These are phyloP conservation scores for Tenrec ecaudatus DNA, from an alignment of 2,113 vertebrate species.

Conservation along the genomic window DNA sequence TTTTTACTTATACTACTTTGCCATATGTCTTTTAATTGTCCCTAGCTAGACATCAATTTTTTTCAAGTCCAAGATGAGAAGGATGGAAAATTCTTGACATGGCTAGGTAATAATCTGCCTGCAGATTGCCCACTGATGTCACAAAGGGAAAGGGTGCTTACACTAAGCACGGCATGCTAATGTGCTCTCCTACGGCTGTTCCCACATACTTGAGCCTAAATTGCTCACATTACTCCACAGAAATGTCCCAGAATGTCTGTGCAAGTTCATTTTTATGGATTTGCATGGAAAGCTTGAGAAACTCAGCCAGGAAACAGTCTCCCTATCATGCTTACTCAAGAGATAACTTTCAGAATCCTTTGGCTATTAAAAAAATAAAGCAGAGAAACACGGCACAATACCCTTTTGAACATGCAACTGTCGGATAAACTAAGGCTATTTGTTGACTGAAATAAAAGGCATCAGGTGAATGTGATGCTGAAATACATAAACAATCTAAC, in stretches of 20 bases:
- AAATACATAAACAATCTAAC: background rate
- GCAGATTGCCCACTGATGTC: slow-evolving; percentile 56
- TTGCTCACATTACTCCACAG: slow-evolving; percentile 50
- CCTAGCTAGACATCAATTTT: slow-evolving; percentile 52
- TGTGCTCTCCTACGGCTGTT: slow-evolving; percentile 17
- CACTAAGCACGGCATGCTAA: background rate
- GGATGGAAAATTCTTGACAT: slow-evolving; percentile 55
- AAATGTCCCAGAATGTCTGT: slow-evolving; percentile 50
- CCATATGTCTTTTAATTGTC: slow-evolving; percentile 59
- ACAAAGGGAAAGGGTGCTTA: background rate
- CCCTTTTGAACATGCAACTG: background rate
- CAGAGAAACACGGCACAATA: background rate
- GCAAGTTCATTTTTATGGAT: slow-evolving; percentile 54
- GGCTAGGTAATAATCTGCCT: slow-evolving; percentile 51
- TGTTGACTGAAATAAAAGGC: background rate
- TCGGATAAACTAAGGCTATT: background rate
- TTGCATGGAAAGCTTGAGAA: background rate
- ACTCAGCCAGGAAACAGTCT: slow-evolving; percentile 23
- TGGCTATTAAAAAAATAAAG: background rate
- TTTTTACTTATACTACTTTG: slow-evolving; percentile 30
- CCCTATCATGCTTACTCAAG: background rate
- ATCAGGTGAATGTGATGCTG: background rate
- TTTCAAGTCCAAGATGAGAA: background rate
- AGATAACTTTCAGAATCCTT: slow-evolving; percentile 21
- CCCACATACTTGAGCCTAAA: slow-evolving; percentile 32